These are phyloP conservation scores for Tanaodytes sp. DNA, from an alignment of 2,888 invertebrate species.

Conservation along the genomic window DNA sequence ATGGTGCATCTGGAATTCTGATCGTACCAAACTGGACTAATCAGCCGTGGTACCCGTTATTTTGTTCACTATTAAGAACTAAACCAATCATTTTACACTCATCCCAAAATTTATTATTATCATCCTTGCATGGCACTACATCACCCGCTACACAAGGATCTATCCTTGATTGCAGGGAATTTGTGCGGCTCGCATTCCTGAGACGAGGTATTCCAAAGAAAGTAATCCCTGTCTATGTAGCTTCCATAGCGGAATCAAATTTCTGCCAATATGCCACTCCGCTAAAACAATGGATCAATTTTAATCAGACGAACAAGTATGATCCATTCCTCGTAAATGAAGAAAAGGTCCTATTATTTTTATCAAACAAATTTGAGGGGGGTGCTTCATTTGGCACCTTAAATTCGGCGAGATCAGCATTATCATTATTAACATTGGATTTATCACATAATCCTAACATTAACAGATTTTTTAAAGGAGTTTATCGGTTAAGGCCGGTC, in stretches of 20 bases:
- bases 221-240: conserved; percentile 40
- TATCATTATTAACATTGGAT: conserved; percentile 27
- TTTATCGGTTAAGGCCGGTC: not conserved
- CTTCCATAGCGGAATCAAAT: conserved; percentile 50
- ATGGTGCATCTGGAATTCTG: conserved; percentile 25
- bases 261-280: conserved; percentile 52
- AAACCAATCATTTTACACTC: conserved; percentile 30
- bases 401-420: conserved; percentile 35
- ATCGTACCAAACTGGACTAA: conserved; percentile 38
- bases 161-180: conserved; percentile 23
- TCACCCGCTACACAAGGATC: conserved; percentile 12
- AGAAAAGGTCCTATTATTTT: conserved; percentile 20
- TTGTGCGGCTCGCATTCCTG: conserved; percentile 17
- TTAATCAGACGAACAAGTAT: conserved; percentile 24
- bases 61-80: not conserved
- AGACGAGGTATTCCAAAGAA: conserved; percentile 19
- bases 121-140: conserved; percentile 22
- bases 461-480: conserved; percentile 11
- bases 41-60: conserved; percentile 31
- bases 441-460: not conserved
- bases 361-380: conserved; percentile 30
- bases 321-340: conserved; percentile 4
- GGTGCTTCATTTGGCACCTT: conserved; percentile 43
- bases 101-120: conserved; percentile 19
- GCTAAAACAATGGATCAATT: conserved; percentile 53